Evolutionary conservation across 2,888 invertebrate species (phyloP), one percentile per base, ranked within the genome.

Genomic region (Drosophila hamatofila): DNA sequence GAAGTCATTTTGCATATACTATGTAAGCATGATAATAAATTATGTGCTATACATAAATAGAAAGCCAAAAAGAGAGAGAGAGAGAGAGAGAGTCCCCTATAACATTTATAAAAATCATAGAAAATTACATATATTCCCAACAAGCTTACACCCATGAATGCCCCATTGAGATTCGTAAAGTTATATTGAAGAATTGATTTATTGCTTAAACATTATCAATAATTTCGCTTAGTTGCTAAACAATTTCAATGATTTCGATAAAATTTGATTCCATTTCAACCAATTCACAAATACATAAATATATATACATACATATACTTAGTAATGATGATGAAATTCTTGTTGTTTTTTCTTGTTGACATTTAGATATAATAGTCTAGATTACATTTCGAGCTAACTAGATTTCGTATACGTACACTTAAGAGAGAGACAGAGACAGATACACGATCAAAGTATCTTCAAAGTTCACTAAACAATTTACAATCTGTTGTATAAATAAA

Each of bases 131-230:
- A 21, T 41, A 46, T 8, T 23, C 9, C 14, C 16, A 16, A 1
- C 1, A n/a, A n/a, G 7, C 9, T 25, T 3, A 18, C 3, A 9
- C 21, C 21, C 33, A 21, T 3, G 1, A 2, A 44, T 2, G 0
- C 12, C 44, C 44, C 3, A 1, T 5, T n/a, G n/a, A 27, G 18
- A 18, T 2, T 6, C 37, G 1, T 11, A 1, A 7, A 14, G 8
- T 65, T 71, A 55, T 72, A 72, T 83, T 88, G 74, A 81, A 81
- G 89, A 89, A 86, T 86, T 86, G 87, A 75, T 90, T 89, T 87
- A 90, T 87, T 89, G 85, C 89, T 87, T 87, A 86, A 83, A 87
- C 78, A 83, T 73, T 87, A 90, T 88, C 87, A 86, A 86, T 86
- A 86, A 90, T 83, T 88, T 89, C 87, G 76, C 87, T 88, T 88